These are phyloP conservation scores for Buathra laborator DNA, from an alignment of 2,888 invertebrate species.

Conservation along the genomic window DNA sequence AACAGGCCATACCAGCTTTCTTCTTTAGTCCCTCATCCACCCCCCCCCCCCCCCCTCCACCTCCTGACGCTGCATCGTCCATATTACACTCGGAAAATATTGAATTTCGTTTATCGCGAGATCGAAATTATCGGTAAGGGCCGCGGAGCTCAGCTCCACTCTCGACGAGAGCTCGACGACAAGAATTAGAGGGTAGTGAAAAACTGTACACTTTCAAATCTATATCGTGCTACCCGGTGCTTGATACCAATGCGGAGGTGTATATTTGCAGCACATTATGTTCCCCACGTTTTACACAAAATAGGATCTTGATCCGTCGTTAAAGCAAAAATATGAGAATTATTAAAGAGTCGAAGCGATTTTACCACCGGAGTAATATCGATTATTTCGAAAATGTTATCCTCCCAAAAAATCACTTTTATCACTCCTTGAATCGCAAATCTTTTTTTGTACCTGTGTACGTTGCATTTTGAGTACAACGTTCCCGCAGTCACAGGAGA, in stretches of 20 bases:
- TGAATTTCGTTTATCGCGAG: slow-evolving; percentile 81
- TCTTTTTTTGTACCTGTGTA: too few relatives aligned
- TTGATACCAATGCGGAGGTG: slow-evolving; percentile 8
- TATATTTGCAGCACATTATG: slow-evolving; percentile 19
- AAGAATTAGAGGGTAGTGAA: slow-evolving; percentile 48
- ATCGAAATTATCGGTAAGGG: slow-evolving; percentile 76
- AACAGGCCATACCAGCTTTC: slow-evolving; percentile 46
- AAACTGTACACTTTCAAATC: slow-evolving; percentile 43
- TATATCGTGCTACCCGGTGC: slow-evolving; percentile 12
- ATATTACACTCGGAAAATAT: slow-evolving; percentile 78
- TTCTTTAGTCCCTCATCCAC: neutral
- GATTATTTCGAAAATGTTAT: too few relatives aligned
- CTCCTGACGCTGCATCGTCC: slow-evolving; percentile 59
- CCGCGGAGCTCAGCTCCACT: slow-evolving; percentile 35
- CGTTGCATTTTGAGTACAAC: too few relatives aligned
- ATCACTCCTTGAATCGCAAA: too few relatives aligned
- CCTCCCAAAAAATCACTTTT: too few relatives aligned
- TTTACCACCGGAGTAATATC: too few relatives aligned
- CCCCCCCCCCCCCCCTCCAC: slow-evolving; percentile 21
- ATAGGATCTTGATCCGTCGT: neutral
- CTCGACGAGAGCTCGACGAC: slow-evolving; percentile 31
- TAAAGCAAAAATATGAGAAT: too few relatives aligned
- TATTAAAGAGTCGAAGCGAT: too few relatives aligned
- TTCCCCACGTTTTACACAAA: neutral
- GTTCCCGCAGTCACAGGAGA: neutral